Evolutionary conservation across 2,113 vertebrate species (phyloP).

Genomic region (Menidia beryllina): DNA sequence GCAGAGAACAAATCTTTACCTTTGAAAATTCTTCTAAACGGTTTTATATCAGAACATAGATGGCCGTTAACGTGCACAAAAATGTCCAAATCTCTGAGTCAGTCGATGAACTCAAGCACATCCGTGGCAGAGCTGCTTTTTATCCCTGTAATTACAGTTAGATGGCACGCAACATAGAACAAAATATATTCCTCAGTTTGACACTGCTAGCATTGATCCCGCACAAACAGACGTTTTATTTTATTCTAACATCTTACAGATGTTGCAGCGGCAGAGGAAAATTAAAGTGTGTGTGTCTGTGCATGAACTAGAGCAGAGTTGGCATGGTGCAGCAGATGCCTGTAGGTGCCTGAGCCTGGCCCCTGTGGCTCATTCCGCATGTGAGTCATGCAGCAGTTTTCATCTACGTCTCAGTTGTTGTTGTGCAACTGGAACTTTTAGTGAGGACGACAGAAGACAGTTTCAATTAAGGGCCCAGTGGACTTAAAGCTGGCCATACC

Average conservation of each 20-base stretch:
- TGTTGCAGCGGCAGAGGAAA: neutral
- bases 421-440: constrained; percentile 37
- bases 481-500: neutral
- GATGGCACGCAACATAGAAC: constrained; percentile 25
- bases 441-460: neutral
- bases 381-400: constrained; percentile 26
- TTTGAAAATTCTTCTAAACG: neutral
- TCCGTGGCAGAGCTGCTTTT: constrained; percentile 13
- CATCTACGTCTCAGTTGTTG: constrained; percentile 4
- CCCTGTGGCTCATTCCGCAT: constrained; percentile 27
- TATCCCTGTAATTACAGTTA: constrained; percentile 29
- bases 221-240: constrained; percentile 20
- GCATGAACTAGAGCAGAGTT: neutral
- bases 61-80: no score
- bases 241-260: constrained; percentile 5
- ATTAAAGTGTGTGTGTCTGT: constrained; percentile 6
- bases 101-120: constrained; percentile 47
- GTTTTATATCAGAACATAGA: neutral
- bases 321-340: constrained; percentile 3
- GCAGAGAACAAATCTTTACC: constrained; percentile 29
- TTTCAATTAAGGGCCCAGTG: constrained; percentile 3
- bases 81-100: constrained; percentile 32
- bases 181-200: constrained; percentile 23
- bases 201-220: constrained; percentile 16
- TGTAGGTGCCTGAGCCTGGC: neutral